Base-by-base conservation (phyloP, 2,888 invertebrate genomes). In the Ornithoptera alexandrae region DNA sequence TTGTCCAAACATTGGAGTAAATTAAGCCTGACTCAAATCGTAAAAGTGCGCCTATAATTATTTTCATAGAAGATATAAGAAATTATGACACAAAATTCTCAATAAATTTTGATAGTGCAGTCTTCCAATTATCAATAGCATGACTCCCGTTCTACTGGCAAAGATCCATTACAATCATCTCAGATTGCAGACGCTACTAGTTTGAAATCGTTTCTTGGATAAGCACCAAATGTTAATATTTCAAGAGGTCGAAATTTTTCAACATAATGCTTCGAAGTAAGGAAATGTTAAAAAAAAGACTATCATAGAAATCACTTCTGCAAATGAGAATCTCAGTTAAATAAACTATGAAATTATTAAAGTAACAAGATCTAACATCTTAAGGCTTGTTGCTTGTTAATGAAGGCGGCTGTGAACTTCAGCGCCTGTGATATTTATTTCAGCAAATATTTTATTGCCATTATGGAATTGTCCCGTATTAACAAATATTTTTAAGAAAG, bases 91-190 rank as follows among this genome's bases (percentile, higher is more conserved):
- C 18, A 53, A 53, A 18, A 53, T 53, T 53, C 18, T 53, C 22
- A 50, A 18, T 62, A 42, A 62, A 24, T 42, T 46, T 67, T 1
- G 18, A n/a, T 22, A 17, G 7, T 53, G 18, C 57, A 46, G 62
- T 57, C 12, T 22, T 36, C 22, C 20, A 53, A 59, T 58, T 66
- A 57, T 63, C 70, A 59, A 70, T 60, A 66, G 15, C 59, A 24
- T 46, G 65, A 7, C 50, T 59, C 53, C 53, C 39, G 53, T 59
- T 12, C 42, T 39, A 59, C 59, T 70, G 70, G 70, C 70, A 70
- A 53, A 36, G 70, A 66, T 70, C 70, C 70, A 70, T 70, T 70
- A 67, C 65, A 70, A 66, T 66, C 46, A 60, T 60, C 10, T 59
- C 60, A 57, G 67, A 67, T 67, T 70, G 66, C 59, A 63, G 46